Evolutionary conservation across 1,140 invertebrate species (phyloP), one percentile per base, ranked within the genome.

Genomic region (Procambarus clarkii): DNA sequence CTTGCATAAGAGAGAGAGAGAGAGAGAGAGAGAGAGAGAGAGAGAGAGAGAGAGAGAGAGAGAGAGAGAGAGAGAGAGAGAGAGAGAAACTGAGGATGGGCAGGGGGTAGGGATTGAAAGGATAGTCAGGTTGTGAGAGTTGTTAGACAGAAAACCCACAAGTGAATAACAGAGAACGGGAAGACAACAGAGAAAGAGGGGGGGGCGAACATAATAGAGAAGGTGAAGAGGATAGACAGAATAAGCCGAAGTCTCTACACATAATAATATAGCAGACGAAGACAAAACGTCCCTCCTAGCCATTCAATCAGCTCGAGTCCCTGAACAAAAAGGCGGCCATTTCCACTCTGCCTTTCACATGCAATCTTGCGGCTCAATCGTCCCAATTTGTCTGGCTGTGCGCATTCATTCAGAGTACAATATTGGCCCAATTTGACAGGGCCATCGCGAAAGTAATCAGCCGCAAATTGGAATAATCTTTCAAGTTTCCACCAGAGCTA

Each of bases 391-490:
- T 84, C 82, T 64, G 60, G 21, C 34, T 21, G 24, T 18, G n/a
- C 21, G 60, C 82, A 84, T 71, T 46, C 58, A 84, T 84, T 84
- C 82, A 84, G 58, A 84, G 82, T 84, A 77, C 71, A 76, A 86
- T 86, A 78, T 86, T 86, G 71, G 85, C 48, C 46, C 85, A 86
- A 86, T 77, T 86, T 76, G 85, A 78, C 85, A n/a, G 74, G 76
- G 69, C 85, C 46, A 86, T 86, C 69, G 85, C 71, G 46, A 54
- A 60, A 58, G 85, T 86, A 86, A 86, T 86, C 85, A 78, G 76
- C 46, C 85, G 71, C 46, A 86, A 86, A 86, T 86, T 78, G 76
- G 71, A 86, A 86, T 86, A 86, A 86, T 86, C 85, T 50, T 77
- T 76, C 85, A 86, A 86, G 76, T 86, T 86, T 74, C 46, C 71